These are phyloP conservation scores for Oikopleura dioica DNA, from an alignment of 23 tunicate species.

Conservation along the genomic window DNA sequence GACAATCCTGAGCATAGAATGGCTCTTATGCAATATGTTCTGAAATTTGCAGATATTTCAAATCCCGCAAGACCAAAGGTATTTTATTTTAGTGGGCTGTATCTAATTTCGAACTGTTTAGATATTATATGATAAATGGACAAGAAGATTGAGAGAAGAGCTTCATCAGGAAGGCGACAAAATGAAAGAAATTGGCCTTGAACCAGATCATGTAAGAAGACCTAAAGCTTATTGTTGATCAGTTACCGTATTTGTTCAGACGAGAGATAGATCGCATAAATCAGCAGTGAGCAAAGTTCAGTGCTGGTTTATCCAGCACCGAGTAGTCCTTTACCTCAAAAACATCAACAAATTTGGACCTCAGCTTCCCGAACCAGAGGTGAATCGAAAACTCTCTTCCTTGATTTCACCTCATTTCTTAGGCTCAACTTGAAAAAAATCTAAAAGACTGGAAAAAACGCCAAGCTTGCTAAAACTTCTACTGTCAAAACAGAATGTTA, in stretches of 20 bases:
- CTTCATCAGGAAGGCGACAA: not conserved
- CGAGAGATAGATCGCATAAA: not conserved
- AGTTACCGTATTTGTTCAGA: too few species aligned
- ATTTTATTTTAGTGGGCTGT: not conserved
- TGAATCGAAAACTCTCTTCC: not conserved
- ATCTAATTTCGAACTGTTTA: too few species aligned
- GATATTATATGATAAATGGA: not conserved
- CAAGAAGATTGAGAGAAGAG: not conserved
- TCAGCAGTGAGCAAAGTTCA: not conserved
- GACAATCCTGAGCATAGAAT: not conserved
- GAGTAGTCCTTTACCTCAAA: not conserved
- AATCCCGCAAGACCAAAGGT: constrained; percentile 10
- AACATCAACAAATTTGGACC: not conserved
- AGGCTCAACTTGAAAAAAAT: too few species aligned
- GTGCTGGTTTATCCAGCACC: not conserved
- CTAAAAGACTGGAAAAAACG: not conserved
- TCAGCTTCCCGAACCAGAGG: not conserved
- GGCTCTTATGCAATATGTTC: constrained; percentile 1
- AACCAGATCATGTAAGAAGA: not conserved
- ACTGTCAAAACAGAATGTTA: too few species aligned
- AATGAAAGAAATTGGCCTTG: not conserved
- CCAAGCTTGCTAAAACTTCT: not conserved
- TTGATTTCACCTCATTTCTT: too few species aligned
- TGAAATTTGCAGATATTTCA: constrained; percentile 2
- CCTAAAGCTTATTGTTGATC: too few species aligned